Conservation (phyloP, 1,140 invertebrate genomes). For the Aphelinus atriplicis region DNA sequence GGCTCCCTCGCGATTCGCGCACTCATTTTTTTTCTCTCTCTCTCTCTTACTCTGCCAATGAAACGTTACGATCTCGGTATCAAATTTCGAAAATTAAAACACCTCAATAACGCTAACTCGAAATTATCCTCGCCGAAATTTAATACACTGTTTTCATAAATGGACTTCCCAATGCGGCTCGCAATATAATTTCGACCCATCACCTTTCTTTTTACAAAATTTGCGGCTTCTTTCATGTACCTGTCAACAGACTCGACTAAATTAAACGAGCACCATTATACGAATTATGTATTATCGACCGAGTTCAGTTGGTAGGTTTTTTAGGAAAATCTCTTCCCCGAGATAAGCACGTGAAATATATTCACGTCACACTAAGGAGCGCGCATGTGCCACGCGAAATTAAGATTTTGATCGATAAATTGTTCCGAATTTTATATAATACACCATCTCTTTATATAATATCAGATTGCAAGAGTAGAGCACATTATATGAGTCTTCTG, state of each 20-base stretch:
- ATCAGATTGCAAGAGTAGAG: too few relatives aligned
- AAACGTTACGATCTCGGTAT: not conserved
- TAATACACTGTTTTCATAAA: too few relatives aligned
- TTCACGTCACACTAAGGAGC: too few relatives aligned
- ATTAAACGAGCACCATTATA: not conserved
- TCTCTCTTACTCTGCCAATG: too few relatives aligned
- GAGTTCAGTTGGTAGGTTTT: not conserved
- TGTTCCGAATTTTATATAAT: too few relatives aligned
- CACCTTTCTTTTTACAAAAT: not conserved
- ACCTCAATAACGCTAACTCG: not conserved
- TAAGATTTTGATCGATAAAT: too few relatives aligned
- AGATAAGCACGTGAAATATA: constrained; percentile 5
- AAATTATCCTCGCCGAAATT: not conserved
- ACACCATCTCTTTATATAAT: too few relatives aligned
- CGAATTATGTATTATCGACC: not conserved
- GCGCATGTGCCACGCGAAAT: too few relatives aligned
- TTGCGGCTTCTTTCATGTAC: constrained; percentile 5
- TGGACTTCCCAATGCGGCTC: not conserved
- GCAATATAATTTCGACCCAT: constrained; percentile 21
- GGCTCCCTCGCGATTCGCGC: too few relatives aligned
- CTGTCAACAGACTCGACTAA: not conserved
- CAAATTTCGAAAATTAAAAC: not conserved
- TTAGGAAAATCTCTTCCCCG: not conserved
- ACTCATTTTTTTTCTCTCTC: too few relatives aligned
- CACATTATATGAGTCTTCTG: too few relatives aligned